Evolutionary conservation across 2,113 vertebrate species (phyloP).

Genomic region (cattle (Bos taurus)): DNA sequence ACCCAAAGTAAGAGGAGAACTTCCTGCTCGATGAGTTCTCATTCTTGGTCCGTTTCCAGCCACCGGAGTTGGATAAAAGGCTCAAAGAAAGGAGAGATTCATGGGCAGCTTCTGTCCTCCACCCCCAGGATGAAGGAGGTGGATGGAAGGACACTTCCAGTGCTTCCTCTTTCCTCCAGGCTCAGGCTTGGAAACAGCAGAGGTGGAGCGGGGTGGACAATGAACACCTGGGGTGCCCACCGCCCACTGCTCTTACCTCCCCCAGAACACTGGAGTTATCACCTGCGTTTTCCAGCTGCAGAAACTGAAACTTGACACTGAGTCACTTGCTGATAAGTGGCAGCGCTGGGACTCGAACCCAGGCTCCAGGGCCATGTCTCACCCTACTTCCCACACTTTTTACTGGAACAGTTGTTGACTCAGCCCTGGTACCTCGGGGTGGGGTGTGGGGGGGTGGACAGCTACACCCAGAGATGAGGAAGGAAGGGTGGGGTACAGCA

Average conservation of each 20-base stretch:
- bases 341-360: background rate
- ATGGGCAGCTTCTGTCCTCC: background rate
- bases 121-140: background rate
- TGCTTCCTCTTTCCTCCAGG: background rate
- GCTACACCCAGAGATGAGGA: background rate
- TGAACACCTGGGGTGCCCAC: background rate
- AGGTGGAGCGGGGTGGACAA: accelerated
- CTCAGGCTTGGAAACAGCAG: background rate
- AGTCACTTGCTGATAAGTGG: constrained; percentile 29
- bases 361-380: background rate
- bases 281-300: background rate
- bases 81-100: background rate
- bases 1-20: background rate
- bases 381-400: constrained; percentile 19
- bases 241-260: background rate
- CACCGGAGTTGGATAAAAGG: background rate
- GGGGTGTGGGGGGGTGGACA: background rate
- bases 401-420: background rate
- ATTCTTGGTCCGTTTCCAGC: background rate
- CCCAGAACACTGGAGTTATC: accelerated
- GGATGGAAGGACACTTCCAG: accelerated
- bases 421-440: background rate
- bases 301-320: constrained; percentile 33
- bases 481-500: background rate
- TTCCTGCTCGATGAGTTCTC: background rate